phyloP scores from a whole-genome alignment of 2,888 invertebrate species.

The Drosophila suboccidentalis region DNA sequence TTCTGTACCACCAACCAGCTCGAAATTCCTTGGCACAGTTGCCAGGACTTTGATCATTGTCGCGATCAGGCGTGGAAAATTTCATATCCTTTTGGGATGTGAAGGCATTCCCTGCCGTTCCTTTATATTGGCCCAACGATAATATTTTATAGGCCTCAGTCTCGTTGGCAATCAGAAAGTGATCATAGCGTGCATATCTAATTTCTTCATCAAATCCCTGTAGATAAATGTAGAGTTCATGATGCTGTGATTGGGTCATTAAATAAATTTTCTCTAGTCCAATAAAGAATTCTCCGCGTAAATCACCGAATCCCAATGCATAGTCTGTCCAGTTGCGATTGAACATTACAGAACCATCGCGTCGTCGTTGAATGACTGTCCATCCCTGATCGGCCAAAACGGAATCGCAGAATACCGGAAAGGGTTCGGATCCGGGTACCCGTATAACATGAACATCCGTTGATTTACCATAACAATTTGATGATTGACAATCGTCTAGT shows the following conservation, averaged over 20 bases:
- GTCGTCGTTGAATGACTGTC: slow-evolving; percentile 89
- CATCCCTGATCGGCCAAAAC: slow-evolving; percentile 88
- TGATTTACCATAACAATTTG: slow-evolving; percentile 23
- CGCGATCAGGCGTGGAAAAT: slow-evolving; percentile 89
- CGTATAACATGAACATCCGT: slow-evolving; percentile 34
- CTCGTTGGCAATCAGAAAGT: slow-evolving; percentile 89
- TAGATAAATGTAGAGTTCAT: slow-evolving; percentile 88
- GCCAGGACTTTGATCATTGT: slow-evolving; percentile 89
- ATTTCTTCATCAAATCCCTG: slow-evolving; percentile 87
- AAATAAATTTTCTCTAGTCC: slow-evolving; percentile 89
- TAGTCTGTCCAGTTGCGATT: slow-evolving; percentile 89
- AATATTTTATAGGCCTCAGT: slow-evolving; percentile 88
- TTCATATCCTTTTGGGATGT: slow-evolving; percentile 89
- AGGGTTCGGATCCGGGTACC: slow-evolving; percentile 81
- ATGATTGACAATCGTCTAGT: slow-evolving; percentile 23
- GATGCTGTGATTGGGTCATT: slow-evolving; percentile 74
- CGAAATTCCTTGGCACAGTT: slow-evolving; percentile 89
- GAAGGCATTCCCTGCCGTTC: slow-evolving; percentile 89
- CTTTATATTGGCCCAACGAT: slow-evolving; percentile 88
- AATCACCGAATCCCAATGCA: slow-evolving; percentile 89
- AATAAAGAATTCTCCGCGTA: slow-evolving; percentile 90
- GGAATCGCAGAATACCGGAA: slow-evolving; percentile 87
- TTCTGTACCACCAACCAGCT: slow-evolving; percentile 91
- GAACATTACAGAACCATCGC: slow-evolving; percentile 89
- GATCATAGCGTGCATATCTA: slow-evolving; percentile 87